Conservation (phyloP, 1,140 invertebrate genomes). For the Potamilus streckersoni region DNA sequence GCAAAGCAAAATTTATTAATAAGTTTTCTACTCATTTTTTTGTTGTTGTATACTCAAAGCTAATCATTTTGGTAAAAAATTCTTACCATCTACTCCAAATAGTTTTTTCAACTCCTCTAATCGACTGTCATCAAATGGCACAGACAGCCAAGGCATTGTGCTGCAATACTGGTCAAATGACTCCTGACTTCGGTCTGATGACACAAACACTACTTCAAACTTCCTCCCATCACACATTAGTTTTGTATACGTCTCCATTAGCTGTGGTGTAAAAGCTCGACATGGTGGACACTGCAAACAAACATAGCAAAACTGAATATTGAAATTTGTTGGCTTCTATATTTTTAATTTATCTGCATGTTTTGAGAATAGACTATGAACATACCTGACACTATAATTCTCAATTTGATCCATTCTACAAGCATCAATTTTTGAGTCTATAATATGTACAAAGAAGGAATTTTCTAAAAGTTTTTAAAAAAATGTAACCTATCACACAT, state of each 20-base stretch:
- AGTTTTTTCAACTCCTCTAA: constrained; percentile 75
- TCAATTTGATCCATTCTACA: no score
- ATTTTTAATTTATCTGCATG: no score
- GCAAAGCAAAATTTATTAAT: no score
- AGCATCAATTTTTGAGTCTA: no score
- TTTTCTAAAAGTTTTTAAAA: no score
- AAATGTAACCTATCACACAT: no score
- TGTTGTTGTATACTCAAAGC: no score
- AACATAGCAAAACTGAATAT: not conserved
- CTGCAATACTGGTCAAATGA: constrained; percentile 76
- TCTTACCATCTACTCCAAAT: constrained; percentile 75
- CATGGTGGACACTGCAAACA: constrained; percentile 82
- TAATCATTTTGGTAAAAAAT: not conserved
- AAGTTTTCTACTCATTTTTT: no score
- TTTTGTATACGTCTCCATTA: constrained; percentile 78
- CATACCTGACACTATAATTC: no score
- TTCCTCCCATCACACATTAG: constrained; percentile 77
- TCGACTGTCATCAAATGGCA: constrained; percentile 76
- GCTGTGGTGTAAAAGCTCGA: constrained; percentile 81
- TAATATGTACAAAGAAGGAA: no score
- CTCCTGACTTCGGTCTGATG: constrained; percentile 81
- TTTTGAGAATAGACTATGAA: no score
- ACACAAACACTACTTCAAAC: constrained; percentile 85
- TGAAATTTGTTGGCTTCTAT: not conserved
- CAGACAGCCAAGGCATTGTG: constrained; percentile 80